Base-by-base conservation (phyloP, 2,888 invertebrate genomes). In the Drosophila atroscutellata region DNA sequence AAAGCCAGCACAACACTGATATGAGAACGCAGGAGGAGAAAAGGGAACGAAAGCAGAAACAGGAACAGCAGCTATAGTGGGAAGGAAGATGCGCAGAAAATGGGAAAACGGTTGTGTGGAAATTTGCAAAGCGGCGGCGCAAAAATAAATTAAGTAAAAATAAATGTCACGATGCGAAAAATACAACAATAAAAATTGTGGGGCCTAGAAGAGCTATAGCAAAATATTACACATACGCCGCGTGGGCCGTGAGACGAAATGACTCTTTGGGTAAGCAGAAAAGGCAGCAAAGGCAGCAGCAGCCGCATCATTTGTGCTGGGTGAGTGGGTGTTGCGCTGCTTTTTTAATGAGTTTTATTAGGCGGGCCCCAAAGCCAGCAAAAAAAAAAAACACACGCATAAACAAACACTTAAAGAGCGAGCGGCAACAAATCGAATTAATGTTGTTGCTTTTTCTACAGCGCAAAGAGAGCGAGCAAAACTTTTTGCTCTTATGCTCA, bases 91-190 rank as follows among this genome's bases (percentile, higher is more conserved):
- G 74, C 71, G 66, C 64, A 56, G 60, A 72, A 72, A 64, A 70
- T 77, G 68, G 61, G 65, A 69, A 86, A 80, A 73, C 64, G 59
- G 74, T 62, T 77, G 66, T 78, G 75, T 77, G 68, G 67, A 85
- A 82, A 85, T 75, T 77, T 81, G 80, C 83, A 83, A 80, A 87
- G 83, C 83, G 85, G 76, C 75, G 84, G 85, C 75, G 79, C 81
- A 80, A 89, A 90, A 88, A 90, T 90, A 90, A 91, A 90, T 91
- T 89, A 91, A 88, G 86, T 90, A 89, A 83, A 88, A 91, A 88
- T 91, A 90, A 89, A 89, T 91, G 86, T 86, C 83, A 77, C 81
- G 72, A 83, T 77, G 74, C 68, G 61, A 73, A 78, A 69, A 47
- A 58, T 60, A 72, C 54, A 80, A 47, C 70, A 82, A n/a, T 20